Evolutionary conservation across 30 jellyfish, hydroid and myxozoan species (phyloP).

Genomic region (Hydractinia symbiolongicarpus): DNA sequence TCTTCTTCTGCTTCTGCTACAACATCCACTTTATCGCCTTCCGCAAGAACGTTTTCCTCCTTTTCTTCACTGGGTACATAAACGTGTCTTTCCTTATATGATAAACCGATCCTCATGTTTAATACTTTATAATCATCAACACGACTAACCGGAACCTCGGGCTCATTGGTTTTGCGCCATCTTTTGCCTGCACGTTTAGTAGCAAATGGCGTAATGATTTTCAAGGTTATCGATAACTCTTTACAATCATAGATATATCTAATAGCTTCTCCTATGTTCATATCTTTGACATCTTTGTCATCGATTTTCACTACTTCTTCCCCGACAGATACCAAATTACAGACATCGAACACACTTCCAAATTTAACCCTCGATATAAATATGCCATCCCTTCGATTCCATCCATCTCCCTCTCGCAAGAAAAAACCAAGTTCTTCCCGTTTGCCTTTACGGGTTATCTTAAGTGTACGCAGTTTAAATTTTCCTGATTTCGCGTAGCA

Average conservation of each 20-base stretch:
- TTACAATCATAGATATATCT: constrained; percentile 9
- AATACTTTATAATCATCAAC: constrained; percentile 27
- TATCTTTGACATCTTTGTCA: constrained; percentile 15
- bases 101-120: constrained; percentile 32
- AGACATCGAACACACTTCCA: constrained; percentile 30
- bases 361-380: constrained; percentile 31
- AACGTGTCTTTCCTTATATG: constrained; percentile 23
- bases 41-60: constrained; percentile 6
- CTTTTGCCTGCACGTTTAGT: constrained; percentile 15
- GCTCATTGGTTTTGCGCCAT: constrained; percentile 19
- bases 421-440: constrained; percentile 21
- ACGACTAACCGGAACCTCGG: constrained; percentile 23
- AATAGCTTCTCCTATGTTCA: constrained; percentile 20
- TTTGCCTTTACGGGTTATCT: constrained; percentile 7
- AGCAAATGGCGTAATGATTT: constrained; percentile 32
- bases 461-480: constrained; percentile 13
- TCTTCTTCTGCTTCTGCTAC: no score
- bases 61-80: not conserved
- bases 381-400: constrained; percentile 35
- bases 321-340: constrained; percentile 22
- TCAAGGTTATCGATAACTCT: not conserved
- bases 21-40: no score
- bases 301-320: constrained; percentile 34
- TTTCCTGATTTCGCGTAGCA: constrained; percentile 17
- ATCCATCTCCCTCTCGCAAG: constrained; percentile 33